Evolutionary conservation across 1,140 invertebrate genomes (phyloP).

Genomic region (Ctenoplectra terminalis): DNA sequence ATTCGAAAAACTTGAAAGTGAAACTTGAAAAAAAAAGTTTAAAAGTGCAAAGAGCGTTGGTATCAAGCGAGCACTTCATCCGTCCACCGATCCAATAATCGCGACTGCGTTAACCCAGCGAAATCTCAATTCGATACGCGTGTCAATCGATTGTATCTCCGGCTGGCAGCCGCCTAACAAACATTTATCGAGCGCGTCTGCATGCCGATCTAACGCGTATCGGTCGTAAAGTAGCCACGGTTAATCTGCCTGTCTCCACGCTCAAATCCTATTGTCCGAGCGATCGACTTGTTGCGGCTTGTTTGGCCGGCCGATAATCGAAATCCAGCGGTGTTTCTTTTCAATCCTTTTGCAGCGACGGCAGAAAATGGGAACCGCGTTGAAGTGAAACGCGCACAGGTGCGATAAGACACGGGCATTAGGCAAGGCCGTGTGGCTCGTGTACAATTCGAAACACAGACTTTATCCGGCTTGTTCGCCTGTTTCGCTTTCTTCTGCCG

Average conservation of each 20-base stretch:
- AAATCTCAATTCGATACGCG: too few relatives aligned
- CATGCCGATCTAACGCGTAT: conserved; percentile 14
- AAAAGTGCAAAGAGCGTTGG: too few relatives aligned
- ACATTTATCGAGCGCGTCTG: conserved; percentile 28
- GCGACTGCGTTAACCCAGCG: too few relatives aligned
- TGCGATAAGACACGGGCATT: not conserved
- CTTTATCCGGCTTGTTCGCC: not conserved
- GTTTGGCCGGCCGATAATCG: not conserved
- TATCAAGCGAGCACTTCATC: not conserved
- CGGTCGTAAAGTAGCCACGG: not conserved
- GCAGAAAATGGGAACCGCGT: not conserved
- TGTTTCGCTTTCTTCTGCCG: not conserved
- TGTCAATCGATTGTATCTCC: conserved; percentile 16
- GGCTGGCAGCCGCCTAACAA: conserved; percentile 1
- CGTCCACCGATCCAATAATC: not conserved
- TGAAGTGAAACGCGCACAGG: not conserved
- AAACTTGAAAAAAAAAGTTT: too few relatives aligned
- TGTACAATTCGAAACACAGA: not conserved
- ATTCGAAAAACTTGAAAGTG: too few relatives aligned
- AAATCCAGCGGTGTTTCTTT: not conserved
- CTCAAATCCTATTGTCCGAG: not conserved
- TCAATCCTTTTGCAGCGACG: not conserved
- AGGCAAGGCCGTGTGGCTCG: not conserved
- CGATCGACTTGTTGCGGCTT: not conserved
- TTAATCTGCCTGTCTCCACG: not conserved